Conservation (phyloP, 1,140 invertebrate species). For the Drosophila eugracilis region DNA sequence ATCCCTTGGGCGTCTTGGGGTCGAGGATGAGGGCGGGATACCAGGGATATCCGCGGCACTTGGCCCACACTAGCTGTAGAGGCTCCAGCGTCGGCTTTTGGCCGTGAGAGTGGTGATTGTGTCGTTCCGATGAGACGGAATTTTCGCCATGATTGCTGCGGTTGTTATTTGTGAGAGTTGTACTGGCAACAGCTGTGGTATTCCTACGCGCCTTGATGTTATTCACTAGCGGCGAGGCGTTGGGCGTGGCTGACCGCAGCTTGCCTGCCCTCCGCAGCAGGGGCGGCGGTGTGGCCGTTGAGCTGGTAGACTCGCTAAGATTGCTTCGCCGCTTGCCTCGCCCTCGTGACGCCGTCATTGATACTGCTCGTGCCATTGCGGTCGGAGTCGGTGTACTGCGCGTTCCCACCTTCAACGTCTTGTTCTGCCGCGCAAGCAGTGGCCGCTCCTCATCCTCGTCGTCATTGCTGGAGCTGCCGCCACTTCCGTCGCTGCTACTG, state of each 20-base stretch:
- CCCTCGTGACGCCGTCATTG: slow-evolving; percentile 39
- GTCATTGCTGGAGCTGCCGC: slow-evolving; percentile 60
- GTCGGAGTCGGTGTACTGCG: slow-evolving; percentile 68
- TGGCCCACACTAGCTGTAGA: slow-evolving; percentile 97
- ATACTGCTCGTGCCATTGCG: slow-evolving; percentile 21
- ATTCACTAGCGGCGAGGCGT: slow-evolving; percentile 62
- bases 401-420: slow-evolving; percentile 44
- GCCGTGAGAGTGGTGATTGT: slow-evolving; percentile 27
- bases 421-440: slow-evolving; percentile 14
- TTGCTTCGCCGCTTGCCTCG: slow-evolving; percentile 71
- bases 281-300: slow-evolving; percentile 67
- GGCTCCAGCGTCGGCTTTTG: slow-evolving; percentile 88
- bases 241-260: slow-evolving; percentile 66
- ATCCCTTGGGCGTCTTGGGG: slow-evolving; percentile 96
- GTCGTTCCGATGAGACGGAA: slow-evolving; percentile 31
- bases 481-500: slow-evolving; percentile 62
- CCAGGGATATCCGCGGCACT: slow-evolving; percentile 98
- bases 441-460: slow-evolving; percentile 39
- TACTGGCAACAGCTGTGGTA: slow-evolving; percentile 41
- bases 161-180: slow-evolving; percentile 51
- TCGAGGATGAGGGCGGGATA: slow-evolving; percentile 98
- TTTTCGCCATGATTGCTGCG: slow-evolving; percentile 47
- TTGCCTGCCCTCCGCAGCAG: slow-evolving; percentile 54
- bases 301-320: slow-evolving; percentile 66
- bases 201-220: slow-evolving; percentile 65